phyloP scores from a whole-genome alignment of 2,113 vertebrate species.

The Indri indri region DNA sequence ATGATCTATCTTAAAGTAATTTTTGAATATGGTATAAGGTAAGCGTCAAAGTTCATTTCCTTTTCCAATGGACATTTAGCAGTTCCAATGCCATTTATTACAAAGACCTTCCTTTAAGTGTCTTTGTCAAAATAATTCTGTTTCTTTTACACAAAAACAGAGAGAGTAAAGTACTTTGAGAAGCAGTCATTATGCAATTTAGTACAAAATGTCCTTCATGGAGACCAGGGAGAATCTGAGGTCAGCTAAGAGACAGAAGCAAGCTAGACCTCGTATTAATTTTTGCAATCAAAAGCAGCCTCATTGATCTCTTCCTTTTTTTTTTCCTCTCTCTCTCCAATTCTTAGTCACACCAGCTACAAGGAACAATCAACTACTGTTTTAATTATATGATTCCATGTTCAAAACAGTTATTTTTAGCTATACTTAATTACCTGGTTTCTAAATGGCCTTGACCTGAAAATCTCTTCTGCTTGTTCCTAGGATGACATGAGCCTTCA shows the following conservation, averaged over 20 bases:
- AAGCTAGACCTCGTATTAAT: neutral
- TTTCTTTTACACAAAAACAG: constrained; percentile 11
- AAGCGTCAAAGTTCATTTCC: neutral
- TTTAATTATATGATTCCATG: neutral
- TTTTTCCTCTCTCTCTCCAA: neutral
- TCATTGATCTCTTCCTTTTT: neutral
- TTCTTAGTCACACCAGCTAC: neutral
- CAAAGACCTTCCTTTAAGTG: neutral
- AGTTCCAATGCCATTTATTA: neutral
- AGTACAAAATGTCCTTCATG: neutral
- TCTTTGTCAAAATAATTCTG: constrained; percentile 18
- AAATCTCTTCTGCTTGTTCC: neutral
- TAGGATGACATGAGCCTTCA: neutral
- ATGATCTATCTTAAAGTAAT: neutral
- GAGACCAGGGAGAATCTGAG: neutral
- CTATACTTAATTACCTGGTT: neutral
- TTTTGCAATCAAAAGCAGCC: neutral
- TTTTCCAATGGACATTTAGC: neutral
- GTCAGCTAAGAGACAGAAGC: neutral
- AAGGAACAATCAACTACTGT: neutral
- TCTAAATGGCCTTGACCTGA: neutral
- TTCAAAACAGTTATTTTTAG: neutral
- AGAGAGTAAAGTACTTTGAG: neutral
- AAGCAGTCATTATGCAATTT: neutral
- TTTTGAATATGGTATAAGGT: neutral